A percentile compares a stretch with the other conserved stretches of the same genome.
Conservation (phyloP, 2,113 vertebrate species). For the Natator depressus region DNA sequence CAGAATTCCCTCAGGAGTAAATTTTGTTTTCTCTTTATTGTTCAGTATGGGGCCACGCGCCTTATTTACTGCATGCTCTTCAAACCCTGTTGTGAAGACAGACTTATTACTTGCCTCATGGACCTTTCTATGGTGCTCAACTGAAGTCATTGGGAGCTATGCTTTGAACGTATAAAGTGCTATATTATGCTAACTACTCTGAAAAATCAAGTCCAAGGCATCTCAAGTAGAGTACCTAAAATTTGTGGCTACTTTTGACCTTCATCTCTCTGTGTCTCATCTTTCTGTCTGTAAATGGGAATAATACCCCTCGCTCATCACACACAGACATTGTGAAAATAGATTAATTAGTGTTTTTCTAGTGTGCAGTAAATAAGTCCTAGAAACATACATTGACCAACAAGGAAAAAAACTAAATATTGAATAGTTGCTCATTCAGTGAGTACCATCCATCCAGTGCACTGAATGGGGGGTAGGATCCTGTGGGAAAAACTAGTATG, state of each 20-base stretch:
- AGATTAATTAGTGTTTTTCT: not conserved
- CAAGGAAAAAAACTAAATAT: not conserved
- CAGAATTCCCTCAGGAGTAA: too few relatives aligned
- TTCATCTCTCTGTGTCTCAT: not conserved
- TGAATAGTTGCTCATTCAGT: not conserved
- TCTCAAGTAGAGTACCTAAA: not conserved
- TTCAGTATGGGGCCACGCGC: not conserved
- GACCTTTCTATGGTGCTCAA: not conserved
- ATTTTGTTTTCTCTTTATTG: not conserved
- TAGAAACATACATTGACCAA: not conserved
- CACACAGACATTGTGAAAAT: not conserved
- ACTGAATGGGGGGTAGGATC: not conserved
- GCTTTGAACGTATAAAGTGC: not conserved
- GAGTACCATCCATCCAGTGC: not conserved
- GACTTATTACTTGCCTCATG: not conserved
- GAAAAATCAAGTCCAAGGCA: not conserved
- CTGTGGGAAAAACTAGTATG: not conserved
- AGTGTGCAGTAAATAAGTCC: not conserved
- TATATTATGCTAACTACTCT: not conserved
- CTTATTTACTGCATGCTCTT: not conserved
- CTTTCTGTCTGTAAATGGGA: not conserved
- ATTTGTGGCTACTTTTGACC: not conserved
- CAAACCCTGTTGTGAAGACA: not conserved
- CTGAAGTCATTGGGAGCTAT: not conserved
- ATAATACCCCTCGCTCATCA: not conserved